A percentile compares a stretch with the other conserved stretches of the same genome.
Evolutionary conservation across 2,888 invertebrate species (phyloP).

Genomic region (Amphiduros pacificus): DNA sequence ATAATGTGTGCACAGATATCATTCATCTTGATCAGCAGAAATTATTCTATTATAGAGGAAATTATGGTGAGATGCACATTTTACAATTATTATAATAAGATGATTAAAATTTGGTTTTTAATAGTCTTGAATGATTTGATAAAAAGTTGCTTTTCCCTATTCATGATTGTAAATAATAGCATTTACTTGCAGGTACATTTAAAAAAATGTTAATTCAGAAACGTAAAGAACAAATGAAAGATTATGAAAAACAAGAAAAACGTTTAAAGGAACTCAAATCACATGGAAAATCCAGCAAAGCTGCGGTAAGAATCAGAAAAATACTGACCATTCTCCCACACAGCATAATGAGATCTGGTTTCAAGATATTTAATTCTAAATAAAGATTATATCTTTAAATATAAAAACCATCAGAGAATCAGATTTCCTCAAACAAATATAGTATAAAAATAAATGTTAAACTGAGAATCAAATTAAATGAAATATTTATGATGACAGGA

Average conservation of each 20-base stretch:
- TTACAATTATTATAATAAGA: no score
- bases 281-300: conserved; percentile 92
- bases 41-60: conserved; percentile 92
- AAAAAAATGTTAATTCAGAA: conserved; percentile 99
- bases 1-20: conserved; percentile 98
- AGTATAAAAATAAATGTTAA: background rate
- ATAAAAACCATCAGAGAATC: no score
- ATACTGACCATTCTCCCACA: no score
- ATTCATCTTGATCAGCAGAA: conserved; percentile 95
- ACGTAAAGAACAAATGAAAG: conserved; percentile 90
- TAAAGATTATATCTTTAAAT: no score
- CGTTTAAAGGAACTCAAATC: conserved; percentile 91
- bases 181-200: conserved; percentile 66
- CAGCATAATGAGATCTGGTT: no score
- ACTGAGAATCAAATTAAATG: background rate
- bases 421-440: no score
- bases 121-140: no score
- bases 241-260: conserved; percentile 98
- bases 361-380: no score
- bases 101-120: no score
- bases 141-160: no score
- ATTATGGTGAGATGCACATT: conserved; percentile 54
- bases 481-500: conserved; percentile 63
- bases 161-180: background rate
- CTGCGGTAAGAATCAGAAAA: conserved; percentile 66